phyloP scores from a whole-genome alignment of 1,140 invertebrate genomes.

The Macrostomum lignano region DNA sequence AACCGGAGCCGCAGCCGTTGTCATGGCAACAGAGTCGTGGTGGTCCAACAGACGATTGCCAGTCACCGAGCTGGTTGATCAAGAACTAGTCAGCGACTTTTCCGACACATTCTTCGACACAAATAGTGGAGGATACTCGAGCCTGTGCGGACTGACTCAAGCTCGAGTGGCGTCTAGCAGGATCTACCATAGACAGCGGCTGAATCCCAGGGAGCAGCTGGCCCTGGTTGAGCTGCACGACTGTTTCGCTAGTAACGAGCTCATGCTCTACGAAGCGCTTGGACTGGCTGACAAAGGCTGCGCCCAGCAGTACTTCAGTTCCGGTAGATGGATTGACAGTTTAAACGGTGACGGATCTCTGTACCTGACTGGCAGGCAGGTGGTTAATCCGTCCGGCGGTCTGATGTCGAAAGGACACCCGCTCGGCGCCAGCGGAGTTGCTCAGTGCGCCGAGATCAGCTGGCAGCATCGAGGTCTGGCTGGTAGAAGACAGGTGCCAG shows the following conservation, averaged over 20 bases:
- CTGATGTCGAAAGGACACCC: conserved; percentile 95
- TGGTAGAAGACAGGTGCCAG: conserved; percentile 57
- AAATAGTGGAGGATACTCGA: too few species aligned
- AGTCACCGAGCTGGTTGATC: too few species aligned
- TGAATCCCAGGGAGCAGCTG: too few species aligned
- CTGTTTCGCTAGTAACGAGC: conserved; percentile 86
- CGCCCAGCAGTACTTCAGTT: not conserved
- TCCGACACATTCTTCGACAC: too few species aligned
- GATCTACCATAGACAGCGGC: too few species aligned
- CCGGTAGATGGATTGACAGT: conserved; percentile 11
- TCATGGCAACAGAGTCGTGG: too few species aligned
- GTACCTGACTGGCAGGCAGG: conserved; percentile 74
- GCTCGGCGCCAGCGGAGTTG: conserved; percentile 69
- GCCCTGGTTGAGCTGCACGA: conserved; percentile 99
- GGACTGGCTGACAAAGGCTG: conserved; percentile 55
- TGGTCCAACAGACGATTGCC: too few species aligned
- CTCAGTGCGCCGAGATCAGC: conserved; percentile 70
- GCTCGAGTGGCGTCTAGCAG: too few species aligned
- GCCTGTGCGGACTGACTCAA: too few species aligned
- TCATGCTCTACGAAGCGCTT: conserved; percentile 85
- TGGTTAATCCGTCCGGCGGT: conserved; percentile 85
- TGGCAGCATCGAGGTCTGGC: conserved; percentile 66
- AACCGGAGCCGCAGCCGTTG: too few species aligned
- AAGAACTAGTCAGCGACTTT: too few species aligned
- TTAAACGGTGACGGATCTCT: conserved; percentile 64